Base-by-base conservation (phyloP, 2,113 vertebrate genomes). In the Astatotilapia flaviijosephi region DNA sequence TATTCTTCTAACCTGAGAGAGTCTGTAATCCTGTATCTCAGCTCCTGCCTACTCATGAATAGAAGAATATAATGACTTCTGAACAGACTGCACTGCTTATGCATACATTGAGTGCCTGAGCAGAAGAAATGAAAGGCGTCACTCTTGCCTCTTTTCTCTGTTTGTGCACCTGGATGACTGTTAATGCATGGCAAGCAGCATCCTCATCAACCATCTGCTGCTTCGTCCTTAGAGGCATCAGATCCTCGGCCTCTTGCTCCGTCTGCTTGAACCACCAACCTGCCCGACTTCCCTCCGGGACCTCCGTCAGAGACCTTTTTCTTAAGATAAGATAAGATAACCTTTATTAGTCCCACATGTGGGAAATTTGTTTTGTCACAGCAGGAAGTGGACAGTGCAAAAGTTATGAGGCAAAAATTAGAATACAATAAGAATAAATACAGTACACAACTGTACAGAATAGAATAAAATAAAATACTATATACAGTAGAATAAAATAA, bases 141-240 rank as follows among this genome's bases (percentile, higher is more conserved):
- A 4, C 56, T 85, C 77, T 54, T 23, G 77, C 35, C 87, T 87
- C 45, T 54, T 35, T 23, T 83, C 65, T 83, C 49, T 47, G 35
- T 84, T 55, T 70, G 33, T 28, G 54, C 88, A 88, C 55, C 90
- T 93, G 90, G 80, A 70, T 73, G 60, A 49, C 75, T 42, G 9
- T 87, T 85, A 92, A 94, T 96, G 94, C 49, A 95, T 95, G 84
- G 10, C 86, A 94, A 95, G 80, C 81, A 87, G 85, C 75, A 82
- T 91, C 65, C 85, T 84, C 79, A 1, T 60, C 81, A 79, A 56
- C 92, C 94, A 93, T 91, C 92, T 92, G 90, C 85, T 83, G 83
- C 83, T 54, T 51, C 54, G 4, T 55, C 73, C 81, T 54, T 19
- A 82, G 84, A 88, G 82, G 42, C 79, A 82, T 80, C 77, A 82